Conservation (phyloP, 2,113 vertebrate species). For the Paramisgurnus dabryanus region DNA sequence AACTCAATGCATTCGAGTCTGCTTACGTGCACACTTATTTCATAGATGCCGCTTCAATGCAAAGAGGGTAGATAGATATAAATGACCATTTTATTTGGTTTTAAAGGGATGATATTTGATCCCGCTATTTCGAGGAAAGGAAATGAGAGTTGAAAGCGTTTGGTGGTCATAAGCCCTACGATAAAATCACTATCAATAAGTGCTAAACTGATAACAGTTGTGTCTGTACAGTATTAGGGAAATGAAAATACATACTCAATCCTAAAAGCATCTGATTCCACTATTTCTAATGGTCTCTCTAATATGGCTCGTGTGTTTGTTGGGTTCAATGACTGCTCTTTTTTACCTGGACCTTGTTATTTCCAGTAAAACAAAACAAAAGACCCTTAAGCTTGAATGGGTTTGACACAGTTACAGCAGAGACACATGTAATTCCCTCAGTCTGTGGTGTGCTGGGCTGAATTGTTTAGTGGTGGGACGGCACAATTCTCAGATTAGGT, state of each 20-base stretch:
- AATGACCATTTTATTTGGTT: slow-evolving; percentile 3
- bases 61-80: background rate
- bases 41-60: background rate
- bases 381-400: background rate
- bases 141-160: background rate
- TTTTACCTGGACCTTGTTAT: slow-evolving; percentile 20
- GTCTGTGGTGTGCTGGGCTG: slow-evolving; percentile 7
- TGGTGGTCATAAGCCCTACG: background rate
- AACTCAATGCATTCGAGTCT: background rate
- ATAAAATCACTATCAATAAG: background rate
- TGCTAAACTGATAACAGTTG: background rate
- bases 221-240: background rate
- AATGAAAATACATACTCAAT: background rate
- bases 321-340: slow-evolving; percentile 19
- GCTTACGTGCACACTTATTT: background rate
- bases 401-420: slow-evolving; percentile 24
- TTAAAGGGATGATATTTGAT: background rate
- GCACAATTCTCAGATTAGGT: background rate
- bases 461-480: background rate
- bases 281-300: slow-evolving; percentile 34
- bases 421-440: background rate
- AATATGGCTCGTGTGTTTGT: slow-evolving; percentile 13
- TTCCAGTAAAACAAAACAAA: background rate
- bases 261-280: slow-evolving; percentile 7
- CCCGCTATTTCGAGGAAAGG: background rate